Evolutionary conservation across 2,113 vertebrate species (phyloP).

Genomic region (Thamnaconus septentrionalis): DNA sequence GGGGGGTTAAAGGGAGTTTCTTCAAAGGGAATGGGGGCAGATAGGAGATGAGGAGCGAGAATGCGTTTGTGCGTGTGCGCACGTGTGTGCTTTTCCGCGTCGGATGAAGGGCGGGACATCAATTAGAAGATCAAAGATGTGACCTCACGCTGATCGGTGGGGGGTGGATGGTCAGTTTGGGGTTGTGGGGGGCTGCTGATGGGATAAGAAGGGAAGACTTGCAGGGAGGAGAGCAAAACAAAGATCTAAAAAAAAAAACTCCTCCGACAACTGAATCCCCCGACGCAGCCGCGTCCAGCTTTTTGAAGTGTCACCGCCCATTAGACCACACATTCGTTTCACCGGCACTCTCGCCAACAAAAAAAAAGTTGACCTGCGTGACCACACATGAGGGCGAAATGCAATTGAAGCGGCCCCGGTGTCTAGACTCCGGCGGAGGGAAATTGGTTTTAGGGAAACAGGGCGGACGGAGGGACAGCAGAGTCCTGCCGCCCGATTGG

Average conservation of each 20-base stretch:
- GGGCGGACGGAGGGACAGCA: slow-evolving; percentile 46
- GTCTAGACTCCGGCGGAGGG: slow-evolving; percentile 48
- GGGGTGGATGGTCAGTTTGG: too few relatives aligned
- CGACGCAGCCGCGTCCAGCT: neutral
- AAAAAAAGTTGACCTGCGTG: slow-evolving; percentile 17
- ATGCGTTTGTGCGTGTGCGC: neutral
- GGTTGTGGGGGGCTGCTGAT: too few relatives aligned
- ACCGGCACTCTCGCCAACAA: slow-evolving; percentile 2
- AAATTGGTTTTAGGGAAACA: slow-evolving; percentile 52
- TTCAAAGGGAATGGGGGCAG: slow-evolving; percentile 56
- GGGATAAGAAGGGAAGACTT: slow-evolving; percentile 3
- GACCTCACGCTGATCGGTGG: too few relatives aligned
- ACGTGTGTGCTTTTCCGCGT: too few relatives aligned
- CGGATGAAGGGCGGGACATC: slow-evolving; percentile 9
- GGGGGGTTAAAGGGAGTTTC: slow-evolving; percentile 15
- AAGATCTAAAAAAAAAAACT: slow-evolving; percentile 39
- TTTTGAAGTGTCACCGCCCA: slow-evolving; percentile 43
- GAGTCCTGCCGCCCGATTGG: slow-evolving; percentile 24
- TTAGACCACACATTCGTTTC: slow-evolving; percentile 40
- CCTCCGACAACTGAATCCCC: slow-evolving; percentile 16
- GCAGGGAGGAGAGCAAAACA: slow-evolving; percentile 28
- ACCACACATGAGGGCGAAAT: slow-evolving; percentile 21
- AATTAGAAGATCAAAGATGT: slow-evolving; percentile 56
- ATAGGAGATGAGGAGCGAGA: slow-evolving; percentile 35
- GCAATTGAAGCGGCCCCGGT: slow-evolving; percentile 2